These are phyloP conservation scores for Cheilosia vulpina DNA, from an alignment of 2,888 invertebrate species.

Conservation along the genomic window DNA sequence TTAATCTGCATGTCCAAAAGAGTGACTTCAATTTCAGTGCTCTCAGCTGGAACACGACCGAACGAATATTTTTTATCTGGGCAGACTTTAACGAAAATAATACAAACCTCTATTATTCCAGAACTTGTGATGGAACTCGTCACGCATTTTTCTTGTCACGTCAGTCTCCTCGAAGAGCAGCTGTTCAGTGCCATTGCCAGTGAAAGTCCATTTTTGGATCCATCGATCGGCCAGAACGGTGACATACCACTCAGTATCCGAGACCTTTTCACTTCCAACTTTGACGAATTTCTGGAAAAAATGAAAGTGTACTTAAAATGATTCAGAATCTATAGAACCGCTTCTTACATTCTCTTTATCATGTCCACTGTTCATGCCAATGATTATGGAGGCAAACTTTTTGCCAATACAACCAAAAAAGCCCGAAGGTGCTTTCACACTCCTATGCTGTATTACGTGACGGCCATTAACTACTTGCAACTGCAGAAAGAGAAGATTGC, in stretches of 20 bases:
- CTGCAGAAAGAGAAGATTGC: slow-evolving; percentile 91
- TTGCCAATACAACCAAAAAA: slow-evolving; percentile 95
- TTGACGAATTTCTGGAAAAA: slow-evolving; percentile 86
- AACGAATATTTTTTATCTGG: too few species aligned
- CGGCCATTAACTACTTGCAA: slow-evolving; percentile 87
- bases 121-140: slow-evolving; percentile 87
- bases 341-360: slow-evolving; percentile 82
- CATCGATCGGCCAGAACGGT: slow-evolving; percentile 90
- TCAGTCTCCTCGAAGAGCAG: slow-evolving; percentile 89
- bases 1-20: slow-evolving; percentile 91
- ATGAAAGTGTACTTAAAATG: background rate
- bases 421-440: slow-evolving; percentile 89
- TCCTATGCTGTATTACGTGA: slow-evolving; percentile 87
- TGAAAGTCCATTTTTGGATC: slow-evolving; percentile 92
- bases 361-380: slow-evolving; percentile 81
- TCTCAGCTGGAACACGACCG: slow-evolving; percentile 83
- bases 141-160: slow-evolving; percentile 88
- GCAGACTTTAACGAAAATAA: background rate
- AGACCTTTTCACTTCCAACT: slow-evolving; percentile 85
- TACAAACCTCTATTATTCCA: slow-evolving; percentile 86
- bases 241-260: slow-evolving; percentile 85
- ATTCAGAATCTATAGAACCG: background rate
- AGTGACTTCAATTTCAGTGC: slow-evolving; percentile 88
- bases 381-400: slow-evolving; percentile 84
- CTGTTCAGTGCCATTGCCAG: slow-evolving; percentile 86